phyloP scores from a whole-genome alignment of 2,797 vertebrate species.

The Helicolenus hilgendorfi region DNA sequence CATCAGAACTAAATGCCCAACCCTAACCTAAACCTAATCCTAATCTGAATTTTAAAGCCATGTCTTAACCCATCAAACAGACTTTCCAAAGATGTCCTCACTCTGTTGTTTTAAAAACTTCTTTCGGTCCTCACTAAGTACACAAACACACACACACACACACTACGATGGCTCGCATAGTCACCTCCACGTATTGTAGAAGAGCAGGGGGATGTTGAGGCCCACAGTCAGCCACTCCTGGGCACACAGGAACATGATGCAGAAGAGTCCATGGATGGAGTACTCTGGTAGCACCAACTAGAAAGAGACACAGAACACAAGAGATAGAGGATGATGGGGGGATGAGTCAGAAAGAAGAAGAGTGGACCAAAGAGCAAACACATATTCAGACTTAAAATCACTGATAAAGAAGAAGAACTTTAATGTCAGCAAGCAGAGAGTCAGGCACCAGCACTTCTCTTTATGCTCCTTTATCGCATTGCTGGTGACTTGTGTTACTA shows the following conservation, averaged over 20 bases:
- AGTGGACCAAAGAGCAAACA: neutral
- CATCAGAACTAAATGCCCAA: neutral
- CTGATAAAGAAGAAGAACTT: neutral
- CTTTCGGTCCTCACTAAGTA: neutral
- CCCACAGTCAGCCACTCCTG: conserved; percentile 98
- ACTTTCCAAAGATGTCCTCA: neutral
- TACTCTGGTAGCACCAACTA: conserved; percentile 98
- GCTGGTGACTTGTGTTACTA: neutral
- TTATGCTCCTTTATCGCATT: neutral
- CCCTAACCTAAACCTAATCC: neutral
- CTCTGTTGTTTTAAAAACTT: neutral
- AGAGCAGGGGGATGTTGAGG: conserved; percentile 96
- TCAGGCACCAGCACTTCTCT: neutral
- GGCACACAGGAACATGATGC: conserved; percentile 98
- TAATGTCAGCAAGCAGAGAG: neutral
- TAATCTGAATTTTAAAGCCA: neutral
- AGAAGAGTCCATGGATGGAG: conserved; percentile 98
- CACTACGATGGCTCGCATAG: conserved; percentile 25
- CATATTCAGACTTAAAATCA: conserved; percentile 16
- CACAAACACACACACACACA: neutral
- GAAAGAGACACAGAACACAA: neutral
- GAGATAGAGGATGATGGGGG: neutral
- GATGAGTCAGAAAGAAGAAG: conserved; percentile 2
- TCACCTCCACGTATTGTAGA: conserved; percentile 99
- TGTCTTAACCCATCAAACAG: neutral